Evolutionary conservation across 1,140 invertebrate species (phyloP), one percentile per base, ranked within the genome.

Genomic region (Hormaphis cornu): DNA sequence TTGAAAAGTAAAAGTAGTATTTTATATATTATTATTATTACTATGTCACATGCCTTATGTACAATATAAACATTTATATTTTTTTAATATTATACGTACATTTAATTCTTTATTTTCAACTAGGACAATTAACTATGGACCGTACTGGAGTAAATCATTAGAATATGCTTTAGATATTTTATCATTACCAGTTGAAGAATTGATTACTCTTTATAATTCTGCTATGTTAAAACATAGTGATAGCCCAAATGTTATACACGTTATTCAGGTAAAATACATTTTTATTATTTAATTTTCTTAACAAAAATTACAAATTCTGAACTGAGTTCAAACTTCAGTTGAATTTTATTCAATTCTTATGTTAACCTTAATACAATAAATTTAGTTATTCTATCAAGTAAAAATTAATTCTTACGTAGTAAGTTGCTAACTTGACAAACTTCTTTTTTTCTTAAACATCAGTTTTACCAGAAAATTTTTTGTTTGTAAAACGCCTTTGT

Each of bases 71-170:
- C 5, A 35, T 14, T 12, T 0, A 46, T 18, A 28, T 52, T 46
- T 10, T 44, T 44, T 2, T 33, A 16, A n/a, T n/a, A n/a, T n/a
- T n/a, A n/a, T n/a, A n/a, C n/a, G n/a, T n/a, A n/a, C n/a, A n/a
- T n/a, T n/a, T n/a, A n/a, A n/a, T n/a, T n/a, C n/a, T 22, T 56
- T 16, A 22, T n/a, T n/a, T 37, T 8, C 33, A 14, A 18, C 12
- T 48, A 66, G 61, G 50, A 66, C 42, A n/a, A 66, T 66, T 66
- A 18, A 46, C 22, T 18, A 50, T 22, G 44, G 61, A 0, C 18
- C 26, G 14, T 66, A 66, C 20, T 66, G 61, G 61, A 50, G 61
- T 48, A 66, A 66, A 24, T 48, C 61, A 20, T 66, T 66, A 4
- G 44, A 30, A 66, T 66, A 30, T 33, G 18, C 14, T 7, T 66